Base-by-base conservation (phyloP, 2,113 vertebrate species). In the Mormoops blainvillei region DNA sequence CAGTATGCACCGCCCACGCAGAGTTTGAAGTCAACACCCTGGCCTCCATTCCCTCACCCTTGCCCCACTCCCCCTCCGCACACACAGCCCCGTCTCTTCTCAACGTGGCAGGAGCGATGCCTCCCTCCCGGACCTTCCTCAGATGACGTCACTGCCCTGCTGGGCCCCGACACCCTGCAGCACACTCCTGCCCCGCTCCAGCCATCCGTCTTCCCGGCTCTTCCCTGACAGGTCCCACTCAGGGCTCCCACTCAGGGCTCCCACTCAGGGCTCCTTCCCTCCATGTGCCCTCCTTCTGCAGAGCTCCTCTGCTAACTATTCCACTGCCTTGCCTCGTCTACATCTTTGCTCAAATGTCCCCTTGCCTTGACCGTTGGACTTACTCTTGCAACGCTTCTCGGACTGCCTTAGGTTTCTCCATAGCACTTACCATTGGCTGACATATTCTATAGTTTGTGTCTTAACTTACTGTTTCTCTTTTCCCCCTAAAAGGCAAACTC, bases 81-180 rank as follows among this genome's bases (percentile, higher is more conserved):
- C 28, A 3, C 38, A 38, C 1, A 4, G 12, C 15, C 16, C 4
- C 3, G 10, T 41, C 81, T 43, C 0, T 12, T 43, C 26, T 50
- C 76, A 45, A 38, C 19, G 19, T 18, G 61, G 18, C 61, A 43
- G 4, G 52, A 16, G 24, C 0, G 26, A 15, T 14, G 36, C 3
- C 28, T 12, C 38, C 38, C 4, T 61, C 14, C 4, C 0, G 22
- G n/a, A 3, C 8, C 12, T 56, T 45, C 54, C n/a, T 36, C 33
- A 11, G 50, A 36, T 22, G 43, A 9, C 0, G 11, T 5, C 19
- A 1, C 28, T 18, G 33, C 36, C 31, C 78, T 10, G 50, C 41
- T 41, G 9, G 0, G 0, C 58, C 7, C 19, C 2, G 0, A 1
- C 43, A 10, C 31, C 26, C 50, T 5, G 7, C 13, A 5, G 20